Base-by-base conservation (phyloP, 2,113 vertebrate species). In the Callipepla squamata region DNA sequence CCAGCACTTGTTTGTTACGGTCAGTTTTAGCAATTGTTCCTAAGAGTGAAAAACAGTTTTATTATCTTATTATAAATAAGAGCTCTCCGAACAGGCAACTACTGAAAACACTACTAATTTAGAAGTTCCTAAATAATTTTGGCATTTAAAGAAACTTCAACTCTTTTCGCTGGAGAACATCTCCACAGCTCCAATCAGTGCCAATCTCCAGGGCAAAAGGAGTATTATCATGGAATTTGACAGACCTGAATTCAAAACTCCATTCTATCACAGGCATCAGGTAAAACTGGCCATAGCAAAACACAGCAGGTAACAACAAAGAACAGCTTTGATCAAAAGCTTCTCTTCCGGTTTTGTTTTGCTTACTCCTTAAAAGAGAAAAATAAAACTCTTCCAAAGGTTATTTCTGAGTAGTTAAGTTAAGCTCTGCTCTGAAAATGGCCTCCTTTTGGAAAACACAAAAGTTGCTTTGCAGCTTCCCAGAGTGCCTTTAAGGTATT, bases 1-100 rank as follows among this genome's bases (percentile, higher is more conserved):
- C 99, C 96, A 99, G 96, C 82, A 99, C 99, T 96, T 99, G 99
- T 68, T 98, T 99, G 95, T 99, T 99, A 86, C 69, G 96, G 40
- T 97, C 97, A 3, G 98, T 98, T 97, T 98, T 99, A 48, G 97
- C 98, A 97, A 99, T 99, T 84, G 99, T 97, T 80, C 99, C 99
- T 99, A 94, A 23, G 67, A 87, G 21, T 5, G 62, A 53, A 47
- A 42, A 28, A 13, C 13, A 28, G 18, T 18, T 69, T 58, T 67
- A 89, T 57, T 61, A 73, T 16, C n/a, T 61, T 36, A 79, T 53
- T 78, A 76, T 70, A 12, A 50, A 81, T 4, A 40, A 25, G 28
- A 63, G 23, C 21, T 68, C 40, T 63, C 26, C 68, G 68, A 67
- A 62, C 2, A 74, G 62, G 6, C 28, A 42, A 65, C 45, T 58